Percentiles rank a stretch among this genome's conserved stretches.
Evolutionary conservation across 2,797 vertebrate genomes (phyloP).

Genomic region (Parotocinclus haroldoi): DNA sequence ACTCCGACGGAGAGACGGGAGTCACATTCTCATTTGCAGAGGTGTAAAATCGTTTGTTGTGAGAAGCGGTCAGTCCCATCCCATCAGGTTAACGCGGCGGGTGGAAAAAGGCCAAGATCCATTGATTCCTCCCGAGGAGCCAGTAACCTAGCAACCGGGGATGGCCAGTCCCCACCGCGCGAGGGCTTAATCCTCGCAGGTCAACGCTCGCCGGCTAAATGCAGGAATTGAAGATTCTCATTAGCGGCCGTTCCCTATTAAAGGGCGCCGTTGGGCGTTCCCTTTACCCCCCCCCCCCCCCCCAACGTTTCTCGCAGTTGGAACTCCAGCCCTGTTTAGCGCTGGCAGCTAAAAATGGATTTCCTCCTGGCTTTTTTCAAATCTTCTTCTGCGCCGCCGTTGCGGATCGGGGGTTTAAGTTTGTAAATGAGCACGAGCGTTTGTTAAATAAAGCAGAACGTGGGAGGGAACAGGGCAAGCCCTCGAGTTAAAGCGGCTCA

Average conservation of each 20-base stretch:
- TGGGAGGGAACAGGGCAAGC: slow-evolving; percentile 18
- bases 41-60: slow-evolving; percentile 43
- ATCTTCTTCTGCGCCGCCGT: neutral
- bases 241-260: slow-evolving; percentile 17
- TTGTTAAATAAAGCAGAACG: slow-evolving; percentile 18
- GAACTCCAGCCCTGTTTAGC: neutral
- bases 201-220: slow-evolving; percentile 47
- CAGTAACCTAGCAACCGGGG: slow-evolving; percentile 69
- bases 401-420: neutral
- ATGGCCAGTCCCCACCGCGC: slow-evolving; percentile 47
- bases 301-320: neutral
- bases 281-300: too few species aligned
- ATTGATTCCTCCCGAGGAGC: slow-evolving; percentile 65
- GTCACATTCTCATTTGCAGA: slow-evolving; percentile 44
- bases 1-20: slow-evolving; percentile 35
- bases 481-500: slow-evolving; percentile 17
- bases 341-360: slow-evolving; percentile 12
- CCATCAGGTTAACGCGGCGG: slow-evolving; percentile 38
- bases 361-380: neutral
- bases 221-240: slow-evolving; percentile 42
- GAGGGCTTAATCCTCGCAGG: slow-evolving; percentile 41
- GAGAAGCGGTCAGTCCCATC: slow-evolving; percentile 40
- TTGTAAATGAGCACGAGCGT: neutral
- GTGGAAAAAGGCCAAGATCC: slow-evolving; percentile 54
- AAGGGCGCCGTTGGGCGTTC: neutral